Evolutionary conservation across 2,113 vertebrate species (phyloP).

Genomic region (Brachyistius frenatus): DNA sequence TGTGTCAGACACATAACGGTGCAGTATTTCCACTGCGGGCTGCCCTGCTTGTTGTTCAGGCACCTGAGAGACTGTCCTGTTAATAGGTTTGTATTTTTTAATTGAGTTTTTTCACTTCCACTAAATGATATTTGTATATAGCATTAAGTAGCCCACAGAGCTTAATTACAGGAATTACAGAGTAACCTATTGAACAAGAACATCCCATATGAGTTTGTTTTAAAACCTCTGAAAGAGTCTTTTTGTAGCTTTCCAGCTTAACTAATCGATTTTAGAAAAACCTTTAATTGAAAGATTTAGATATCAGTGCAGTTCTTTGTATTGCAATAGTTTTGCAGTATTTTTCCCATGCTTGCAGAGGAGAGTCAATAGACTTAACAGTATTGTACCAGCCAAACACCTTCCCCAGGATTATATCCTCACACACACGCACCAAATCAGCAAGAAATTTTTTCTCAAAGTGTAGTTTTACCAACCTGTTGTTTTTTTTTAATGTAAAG

Average conservation of each 20-base stretch:
- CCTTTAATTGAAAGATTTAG: neutral
- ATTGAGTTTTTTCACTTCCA: neutral
- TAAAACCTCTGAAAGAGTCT: too few species aligned
- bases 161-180: neutral
- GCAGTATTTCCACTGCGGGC: neutral
- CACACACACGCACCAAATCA: neutral
- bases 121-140: neutral
- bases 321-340: neutral
- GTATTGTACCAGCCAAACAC: neutral
- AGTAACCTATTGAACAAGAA: neutral
- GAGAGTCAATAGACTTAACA: neutral
- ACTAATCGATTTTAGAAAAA: neutral
- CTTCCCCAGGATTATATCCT: neutral
- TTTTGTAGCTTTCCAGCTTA: neutral
- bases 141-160: too few species aligned
- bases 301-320: neutral
- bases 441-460: neutral
- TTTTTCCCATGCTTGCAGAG: neutral
- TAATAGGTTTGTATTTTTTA: conserved; percentile 1
- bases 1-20: conserved; percentile 29
- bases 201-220: neutral
- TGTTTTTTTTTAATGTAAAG: too few species aligned
- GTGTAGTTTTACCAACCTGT: too few species aligned
- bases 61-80: neutral
- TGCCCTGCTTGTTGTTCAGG: neutral